These are phyloP conservation scores for Epirrita christyi DNA, from an alignment of 2,888 invertebrate species.

Conservation along the genomic window DNA sequence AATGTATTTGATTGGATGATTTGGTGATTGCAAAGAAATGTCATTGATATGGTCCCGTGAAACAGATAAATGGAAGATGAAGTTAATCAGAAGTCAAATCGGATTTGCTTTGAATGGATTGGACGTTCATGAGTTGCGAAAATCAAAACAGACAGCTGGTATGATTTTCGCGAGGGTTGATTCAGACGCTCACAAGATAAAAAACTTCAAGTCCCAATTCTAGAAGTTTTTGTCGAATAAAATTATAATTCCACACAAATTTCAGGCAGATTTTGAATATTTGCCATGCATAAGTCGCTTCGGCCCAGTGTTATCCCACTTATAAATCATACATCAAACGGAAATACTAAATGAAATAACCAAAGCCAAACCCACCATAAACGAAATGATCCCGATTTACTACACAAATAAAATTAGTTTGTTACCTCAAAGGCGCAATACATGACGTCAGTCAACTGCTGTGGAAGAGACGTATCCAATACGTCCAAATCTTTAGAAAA, in stretches of 20 bases:
- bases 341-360: constrained; percentile 22
- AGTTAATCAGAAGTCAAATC: neutral
- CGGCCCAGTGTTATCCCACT: neutral
- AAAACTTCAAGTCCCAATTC: neutral
- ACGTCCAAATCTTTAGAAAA: constrained; percentile 91
- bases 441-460: constrained; percentile 87
- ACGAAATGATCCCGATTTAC: constrained; percentile 33
- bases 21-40: neutral
- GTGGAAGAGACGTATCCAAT: constrained; percentile 88
- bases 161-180: neutral
- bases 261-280: neutral
- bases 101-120: neutral
- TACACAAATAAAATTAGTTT: constrained; percentile 28
- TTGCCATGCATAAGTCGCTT: neutral
- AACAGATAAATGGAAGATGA: too few relatives aligned
- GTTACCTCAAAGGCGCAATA: constrained; percentile 90
- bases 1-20: neutral
- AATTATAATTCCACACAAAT: neutral
- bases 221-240: neutral
- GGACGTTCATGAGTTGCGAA: neutral
- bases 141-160: neutral
- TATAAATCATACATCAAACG: constrained; percentile 3
- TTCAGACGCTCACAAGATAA: neutral
- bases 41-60: neutral
- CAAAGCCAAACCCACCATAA: constrained; percentile 30